phyloP scores from a whole-genome alignment of 2,888 invertebrate species.

The Thereva nobilitata region DNA sequence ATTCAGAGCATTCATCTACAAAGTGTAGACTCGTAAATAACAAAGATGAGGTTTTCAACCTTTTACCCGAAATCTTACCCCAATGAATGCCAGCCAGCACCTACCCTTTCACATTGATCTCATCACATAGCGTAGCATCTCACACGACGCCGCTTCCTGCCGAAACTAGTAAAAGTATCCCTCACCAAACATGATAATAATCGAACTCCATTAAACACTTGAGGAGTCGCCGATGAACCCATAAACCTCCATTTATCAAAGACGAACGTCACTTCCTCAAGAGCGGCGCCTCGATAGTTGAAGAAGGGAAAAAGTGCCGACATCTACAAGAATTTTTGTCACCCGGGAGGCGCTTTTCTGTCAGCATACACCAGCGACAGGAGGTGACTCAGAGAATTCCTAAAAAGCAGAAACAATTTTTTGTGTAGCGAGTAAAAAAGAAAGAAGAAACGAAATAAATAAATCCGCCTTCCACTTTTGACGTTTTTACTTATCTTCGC shows the following conservation, averaged over 20 bases:
- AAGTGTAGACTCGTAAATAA: too few relatives aligned
- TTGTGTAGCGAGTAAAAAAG: constrained; percentile 4
- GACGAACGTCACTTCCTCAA: constrained; percentile 7
- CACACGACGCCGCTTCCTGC: too few relatives aligned
- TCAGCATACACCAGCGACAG: constrained; percentile 3
- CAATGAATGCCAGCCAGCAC: too few relatives aligned
- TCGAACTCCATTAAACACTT: constrained; percentile 23
- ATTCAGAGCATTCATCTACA: too few relatives aligned
- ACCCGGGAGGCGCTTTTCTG: background rate
- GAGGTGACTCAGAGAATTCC: constrained; percentile 20
- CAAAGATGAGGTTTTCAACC: too few relatives aligned
- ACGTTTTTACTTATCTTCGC: too few relatives aligned
- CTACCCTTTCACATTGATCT: too few relatives aligned
- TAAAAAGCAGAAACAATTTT: background rate
- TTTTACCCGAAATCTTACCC: too few relatives aligned
- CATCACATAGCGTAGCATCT: too few relatives aligned
- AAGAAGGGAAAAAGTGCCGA: constrained; percentile 3
- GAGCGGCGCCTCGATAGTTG: constrained; percentile 12
- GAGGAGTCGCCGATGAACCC: constrained; percentile 15
- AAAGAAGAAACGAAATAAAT: background rate
- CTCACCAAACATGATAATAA: background rate
- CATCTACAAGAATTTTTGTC: background rate
- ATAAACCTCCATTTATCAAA: constrained; percentile 18
- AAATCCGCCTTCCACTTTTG: background rate
- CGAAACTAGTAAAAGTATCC: too few relatives aligned